Base-by-base conservation (phyloP, 2,888 invertebrate genomes). In the Cerastis leucographa region DNA sequence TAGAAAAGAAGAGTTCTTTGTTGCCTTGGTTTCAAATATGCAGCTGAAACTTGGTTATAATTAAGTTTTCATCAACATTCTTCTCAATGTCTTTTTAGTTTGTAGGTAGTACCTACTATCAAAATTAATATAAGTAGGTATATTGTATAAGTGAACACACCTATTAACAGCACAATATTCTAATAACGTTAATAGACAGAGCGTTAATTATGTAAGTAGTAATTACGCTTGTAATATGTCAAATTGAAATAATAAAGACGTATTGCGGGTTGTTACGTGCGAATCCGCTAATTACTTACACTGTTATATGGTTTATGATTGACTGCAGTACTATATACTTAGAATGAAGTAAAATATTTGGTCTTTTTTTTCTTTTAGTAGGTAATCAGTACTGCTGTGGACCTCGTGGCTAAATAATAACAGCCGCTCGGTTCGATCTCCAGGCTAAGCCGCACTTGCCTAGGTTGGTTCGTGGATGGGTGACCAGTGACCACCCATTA, bases 141-240 rank as follows among this genome's bases (percentile, higher is more conserved):
- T 51, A 40, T 73, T 12, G 12, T n/a, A 22, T 64, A 64, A 71
- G 51, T 59, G 19, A 76, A 61, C 54, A 51, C 75, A 25, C 73
- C 73, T 68, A 67, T 74, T 77, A 77, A 65, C 61, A 65, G 49
- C 68, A 76, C 65, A 74, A 64, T 77, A 80, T 68, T 75, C 76
- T 80, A 83, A 87, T 87, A 71, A 75, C 29, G 68, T 49, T 81
- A 81, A 74, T 73, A 76, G 79, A 74, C n/a, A 66, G 22, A 71
- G 54, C 49, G 61, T 68, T 85, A 66, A 80, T 85, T 80, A 83
- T 74, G 67, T 67, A 78, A 83, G 78, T 77, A 74, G 77, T 70
- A 66, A 80, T 79, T 76, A 84, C 62, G 71, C 54, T 65, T 54
- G 76, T 72, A 2, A n/a, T 68, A 46, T 69, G 83, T 65, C 69